Base-by-base conservation (phyloP, 2,797 vertebrate genomes). In the Sciaenops ocellatus region DNA sequence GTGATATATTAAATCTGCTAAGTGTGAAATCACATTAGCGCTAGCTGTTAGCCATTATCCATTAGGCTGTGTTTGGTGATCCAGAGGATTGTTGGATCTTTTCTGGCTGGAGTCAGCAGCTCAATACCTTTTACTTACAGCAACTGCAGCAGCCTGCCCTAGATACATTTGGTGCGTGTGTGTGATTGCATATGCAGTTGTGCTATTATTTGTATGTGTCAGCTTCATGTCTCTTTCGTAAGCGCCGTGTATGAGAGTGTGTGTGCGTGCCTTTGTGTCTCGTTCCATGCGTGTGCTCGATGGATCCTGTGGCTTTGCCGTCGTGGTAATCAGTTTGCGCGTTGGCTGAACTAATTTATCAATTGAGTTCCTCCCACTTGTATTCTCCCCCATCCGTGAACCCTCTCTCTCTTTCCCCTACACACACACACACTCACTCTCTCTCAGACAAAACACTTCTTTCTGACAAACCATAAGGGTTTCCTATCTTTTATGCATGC, bases 331-430 rank as follows among this genome's bases (percentile, higher is more conserved):
- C 93, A 93, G 94, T 94, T 93, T 94, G 93, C 86, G 74, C 88
- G 76, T 94, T 89, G 89, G 92, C 93, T 94, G 94, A 93, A 93
- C 95, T 94, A 94, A 95, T 95, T 95, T 91, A 94, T 95, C 93
- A 94, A 91, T 94, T 94, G 88, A 89, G 91, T 93, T 93, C 93
- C 92, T 93, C 92, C 93, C 93, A 91, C 95, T 94, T 94, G 93
- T 93, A 88, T 91, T 92, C 88, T 90, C 89, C 81, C 77, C 90
- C 92, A 93, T 87, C 93, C 90, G 74, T 95, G 91, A 93, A 92
- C 86, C 83, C 34, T 38, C 34, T 38, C 8, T 89, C 76, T 63
- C 79, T 73, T 72, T 74, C 44, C 65, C 61, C 56, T 67, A 28
- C 74, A 38, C 34, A 38, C 34, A 38, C 34, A 38, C 34, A 38